Conservation (phyloP, 2,113 vertebrate genomes). For the Protomyctophum bolini region DNA sequence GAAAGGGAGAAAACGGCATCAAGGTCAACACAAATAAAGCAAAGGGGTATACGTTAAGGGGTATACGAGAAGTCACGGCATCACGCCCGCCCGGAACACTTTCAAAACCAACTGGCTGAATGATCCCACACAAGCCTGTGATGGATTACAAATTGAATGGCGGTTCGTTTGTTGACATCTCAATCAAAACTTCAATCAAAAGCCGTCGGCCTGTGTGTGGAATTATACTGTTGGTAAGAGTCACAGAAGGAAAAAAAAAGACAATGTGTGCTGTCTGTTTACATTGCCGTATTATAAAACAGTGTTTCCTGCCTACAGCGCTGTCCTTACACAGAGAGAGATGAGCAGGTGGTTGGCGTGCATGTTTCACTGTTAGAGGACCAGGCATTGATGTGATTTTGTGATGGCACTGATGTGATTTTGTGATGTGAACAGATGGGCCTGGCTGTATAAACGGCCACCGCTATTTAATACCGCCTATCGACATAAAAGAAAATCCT, state of each 20-base stretch:
- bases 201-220: conserved; percentile 2
- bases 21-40: conserved; percentile 64
- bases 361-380: conserved; percentile 40
- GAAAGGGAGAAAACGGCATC: conserved; percentile 15
- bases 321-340: conserved; percentile 9
- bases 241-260: conserved; percentile 15
- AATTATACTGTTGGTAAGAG: conserved; percentile 22
- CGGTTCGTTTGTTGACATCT: conserved; percentile 37
- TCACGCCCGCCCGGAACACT: conserved; percentile 9
- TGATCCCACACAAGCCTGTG: conserved; percentile 40
- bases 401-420: conserved; percentile 45
- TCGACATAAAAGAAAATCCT: conserved; percentile 23
- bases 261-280: conserved; percentile 5
- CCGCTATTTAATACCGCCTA: conserved; percentile 14
- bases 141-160: conserved; percentile 39
- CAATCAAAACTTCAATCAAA: conserved; percentile 28
- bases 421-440: conserved; percentile 64
- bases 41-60: neutral
- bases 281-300: conserved; percentile 14
- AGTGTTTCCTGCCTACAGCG: conserved; percentile 11
- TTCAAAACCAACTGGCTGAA: conserved; percentile 45
- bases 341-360: conserved; percentile 53
- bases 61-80: conserved; percentile 31
- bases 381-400: conserved; percentile 46
- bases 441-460: conserved; percentile 37